Conservation (phyloP, 2,113 vertebrate species). For the Pterocles burchelli region DNA sequence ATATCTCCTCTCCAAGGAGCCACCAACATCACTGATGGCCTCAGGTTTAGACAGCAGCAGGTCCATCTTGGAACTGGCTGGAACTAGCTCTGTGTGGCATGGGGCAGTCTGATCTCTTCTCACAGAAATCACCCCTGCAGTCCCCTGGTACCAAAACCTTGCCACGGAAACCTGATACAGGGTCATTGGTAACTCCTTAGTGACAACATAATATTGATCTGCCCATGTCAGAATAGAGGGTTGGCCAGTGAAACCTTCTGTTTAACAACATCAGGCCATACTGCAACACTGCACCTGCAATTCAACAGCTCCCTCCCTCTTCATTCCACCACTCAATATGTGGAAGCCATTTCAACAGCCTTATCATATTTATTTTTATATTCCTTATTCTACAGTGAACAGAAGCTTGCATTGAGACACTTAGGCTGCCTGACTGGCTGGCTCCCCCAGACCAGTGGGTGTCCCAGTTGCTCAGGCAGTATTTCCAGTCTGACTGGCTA, state of each 20-base stretch:
- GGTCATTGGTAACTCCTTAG: neutral
- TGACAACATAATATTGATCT: neutral
- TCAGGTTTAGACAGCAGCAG: neutral
- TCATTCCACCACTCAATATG: accelerated
- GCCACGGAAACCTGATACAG: accelerated
- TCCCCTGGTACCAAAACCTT: neutral
- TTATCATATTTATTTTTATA: neutral
- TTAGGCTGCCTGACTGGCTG: neutral
- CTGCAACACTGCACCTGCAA: neutral
- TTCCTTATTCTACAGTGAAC: neutral
- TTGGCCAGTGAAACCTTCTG: neutral
- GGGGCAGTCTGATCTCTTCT: neutral
- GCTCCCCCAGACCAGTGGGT: neutral
- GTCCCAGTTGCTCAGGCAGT: neutral
- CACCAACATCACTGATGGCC: neutral
- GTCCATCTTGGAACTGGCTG: neutral
- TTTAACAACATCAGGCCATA: neutral
- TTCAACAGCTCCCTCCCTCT: neutral
- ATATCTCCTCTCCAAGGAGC: neutral
- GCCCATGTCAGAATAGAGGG: neutral
- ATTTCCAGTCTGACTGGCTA: neutral
- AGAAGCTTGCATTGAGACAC: neutral
- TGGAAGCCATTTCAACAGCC: neutral
- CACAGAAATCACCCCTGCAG: neutral
- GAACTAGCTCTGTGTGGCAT: neutral